Evolutionary conservation across 2,113 vertebrate genomes (phyloP).

Genomic region (Puffinus mauretanicus): DNA sequence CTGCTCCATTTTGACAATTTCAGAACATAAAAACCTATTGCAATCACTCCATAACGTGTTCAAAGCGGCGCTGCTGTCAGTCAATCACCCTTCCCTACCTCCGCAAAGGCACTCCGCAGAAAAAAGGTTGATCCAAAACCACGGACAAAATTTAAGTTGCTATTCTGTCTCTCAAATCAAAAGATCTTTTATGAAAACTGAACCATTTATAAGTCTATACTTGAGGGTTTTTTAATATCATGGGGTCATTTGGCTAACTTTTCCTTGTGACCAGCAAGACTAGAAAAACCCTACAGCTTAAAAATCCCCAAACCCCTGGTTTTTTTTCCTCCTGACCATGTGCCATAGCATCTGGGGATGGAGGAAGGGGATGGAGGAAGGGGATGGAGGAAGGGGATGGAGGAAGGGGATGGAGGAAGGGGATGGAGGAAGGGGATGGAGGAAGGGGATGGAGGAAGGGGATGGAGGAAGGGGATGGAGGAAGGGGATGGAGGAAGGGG

Average conservation of each 20-base stretch:
- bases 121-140: not conserved
- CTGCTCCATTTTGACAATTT: conserved; percentile 21
- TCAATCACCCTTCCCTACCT: not conserved
- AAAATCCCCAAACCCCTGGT: rapidly evolving
- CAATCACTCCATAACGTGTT: not conserved
- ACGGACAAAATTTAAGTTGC: not conserved
- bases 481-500: too few relatives aligned
- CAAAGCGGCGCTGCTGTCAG: not conserved
- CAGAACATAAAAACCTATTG: not conserved
- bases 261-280: not conserved
- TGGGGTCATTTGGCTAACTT: not conserved
- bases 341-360: too few relatives aligned
- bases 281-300: not conserved
- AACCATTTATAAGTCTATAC: not conserved
- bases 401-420: not conserved
- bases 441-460: too few relatives aligned
- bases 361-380: not conserved
- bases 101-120: not conserved
- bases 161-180: not conserved
- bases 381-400: too few relatives aligned
- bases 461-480: not conserved
- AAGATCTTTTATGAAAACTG: not conserved
- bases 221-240: not conserved
- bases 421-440: not conserved
- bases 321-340: not conserved